phyloP scores from a whole-genome alignment of 2,113 vertebrate species.

The Craseonycteris thonglongyai region DNA sequence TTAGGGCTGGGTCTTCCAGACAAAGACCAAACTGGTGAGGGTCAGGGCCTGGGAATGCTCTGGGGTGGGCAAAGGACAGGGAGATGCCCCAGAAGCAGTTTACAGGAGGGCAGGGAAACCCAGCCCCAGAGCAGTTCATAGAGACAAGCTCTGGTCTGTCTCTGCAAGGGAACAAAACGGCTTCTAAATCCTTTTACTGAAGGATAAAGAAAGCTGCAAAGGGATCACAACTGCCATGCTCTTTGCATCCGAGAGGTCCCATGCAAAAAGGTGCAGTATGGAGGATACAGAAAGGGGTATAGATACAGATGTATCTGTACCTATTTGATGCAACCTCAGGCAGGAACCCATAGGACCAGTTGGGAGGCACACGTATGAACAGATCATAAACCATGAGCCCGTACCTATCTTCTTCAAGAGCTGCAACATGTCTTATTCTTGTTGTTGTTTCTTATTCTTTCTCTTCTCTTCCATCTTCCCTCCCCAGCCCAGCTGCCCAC shows the following conservation, averaged over 20 bases:
- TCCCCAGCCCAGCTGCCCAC: not conserved
- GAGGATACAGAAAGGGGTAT: not conserved
- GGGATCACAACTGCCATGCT: not conserved
- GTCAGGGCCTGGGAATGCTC: not conserved
- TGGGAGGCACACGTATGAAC: not conserved
- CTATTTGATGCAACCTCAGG: not conserved
- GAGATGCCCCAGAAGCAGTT: not conserved
- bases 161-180: not conserved
- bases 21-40: not conserved
- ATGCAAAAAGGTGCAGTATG: not conserved
- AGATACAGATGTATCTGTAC: not conserved
- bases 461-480: not conserved
- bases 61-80: not conserved
- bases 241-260: not conserved
- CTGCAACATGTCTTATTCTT: not conserved
- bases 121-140: not conserved
- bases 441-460: not conserved
- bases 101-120: not conserved
- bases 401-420: not conserved
- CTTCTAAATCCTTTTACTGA: conserved; percentile 31
- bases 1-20: not conserved
- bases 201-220: not conserved
- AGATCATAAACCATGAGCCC: not conserved
- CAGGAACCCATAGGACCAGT: not conserved
- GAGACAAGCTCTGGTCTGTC: not conserved